Base-by-base conservation (phyloP, 2,888 invertebrate genomes). In the Piscicola geometra region DNA sequence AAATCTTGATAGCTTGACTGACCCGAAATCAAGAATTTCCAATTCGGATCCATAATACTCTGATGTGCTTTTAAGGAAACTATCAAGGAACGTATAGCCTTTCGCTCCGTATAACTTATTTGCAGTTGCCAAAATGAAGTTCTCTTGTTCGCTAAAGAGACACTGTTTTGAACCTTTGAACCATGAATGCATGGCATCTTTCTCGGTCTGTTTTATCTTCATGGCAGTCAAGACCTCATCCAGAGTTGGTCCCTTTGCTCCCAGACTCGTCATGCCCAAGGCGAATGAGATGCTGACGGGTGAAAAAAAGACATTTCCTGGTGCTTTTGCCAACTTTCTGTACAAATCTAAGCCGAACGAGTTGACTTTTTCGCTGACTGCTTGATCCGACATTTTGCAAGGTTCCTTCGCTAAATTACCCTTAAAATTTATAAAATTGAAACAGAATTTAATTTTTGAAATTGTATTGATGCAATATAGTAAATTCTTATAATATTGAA, bases 271-370 rank as follows among this genome's bases (percentile, higher is more conserved):
- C 84, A 86, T 85, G 47, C 84, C 82, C 76, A 87, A 79, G n/a
- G 85, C 85, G 25, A 83, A 81, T 50, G 83, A 82, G 41, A 87
- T 82, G 76, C 85, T 85, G 77, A 84, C 81, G 0, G 87, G 86
- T 0, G 86, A 86, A 75, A 85, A 79, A 76, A 86, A 84, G 32
- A 79, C 32, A 68, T 79, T 79, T 25, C 74, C 66, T 1, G 33
- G 68, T 18, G 32, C 33, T 0, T 41, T 25, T 15, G 32, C 47
- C 28, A 79, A 21, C 30, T 79, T 69, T 32, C 78, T 78, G 75
- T 77, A 79, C 15, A 79, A 68, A 33, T 76, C 69, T 21, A 76
- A 21, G 1, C 76, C 76, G 67, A 79, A 79, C 1, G 50, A 35
- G 32, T 52, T 78, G 71, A 3, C 25, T 15, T 56, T 25, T 5